Percentiles rank a stretch among this genome's conserved stretches.
These are phyloP conservation scores for Dendropsophus ebraccatus DNA, from an alignment of 2,113 vertebrate genomes.

Conservation along the genomic window DNA sequence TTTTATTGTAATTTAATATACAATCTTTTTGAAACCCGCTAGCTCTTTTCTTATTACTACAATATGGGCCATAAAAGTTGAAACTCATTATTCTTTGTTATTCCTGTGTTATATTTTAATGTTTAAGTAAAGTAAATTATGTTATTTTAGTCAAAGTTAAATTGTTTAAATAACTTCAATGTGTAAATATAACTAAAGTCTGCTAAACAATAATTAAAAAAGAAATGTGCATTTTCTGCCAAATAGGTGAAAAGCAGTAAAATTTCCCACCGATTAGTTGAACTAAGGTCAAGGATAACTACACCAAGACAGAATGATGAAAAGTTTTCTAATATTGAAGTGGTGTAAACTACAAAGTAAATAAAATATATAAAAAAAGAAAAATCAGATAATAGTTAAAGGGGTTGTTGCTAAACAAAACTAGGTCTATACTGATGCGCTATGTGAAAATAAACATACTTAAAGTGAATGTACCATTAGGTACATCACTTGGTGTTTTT, in stretches of 20 bases:
- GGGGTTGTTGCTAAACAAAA: no score
- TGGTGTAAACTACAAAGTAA: neutral
- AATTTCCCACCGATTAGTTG: neutral
- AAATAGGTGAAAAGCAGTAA: neutral
- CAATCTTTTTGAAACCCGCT: slow-evolving; percentile 47
- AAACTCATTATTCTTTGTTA: slow-evolving; percentile 52
- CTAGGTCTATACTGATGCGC: no score
- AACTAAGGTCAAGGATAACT: slow-evolving; percentile 1
- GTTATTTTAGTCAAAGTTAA: slow-evolving; percentile 18
- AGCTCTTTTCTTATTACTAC: slow-evolving; percentile 52
- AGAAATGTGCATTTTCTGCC: neutral
- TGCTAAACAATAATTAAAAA: slow-evolving; percentile 14
- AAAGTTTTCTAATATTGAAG: neutral
- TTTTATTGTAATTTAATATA: slow-evolving; percentile 43
- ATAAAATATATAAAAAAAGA: no score
- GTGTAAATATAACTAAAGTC: neutral
- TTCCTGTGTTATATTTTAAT: slow-evolving; percentile 48
- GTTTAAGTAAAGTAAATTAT: slow-evolving; percentile 36
- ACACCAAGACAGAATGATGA: neutral
- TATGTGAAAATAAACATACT: no score
- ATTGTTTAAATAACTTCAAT: slow-evolving; percentile 22
- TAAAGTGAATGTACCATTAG: no score
- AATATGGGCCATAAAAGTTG: slow-evolving; percentile 50
- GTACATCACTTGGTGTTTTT: no score
- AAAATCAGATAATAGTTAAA: no score